Base-by-base conservation (phyloP, 1,140 invertebrate genomes). In the Solenopsis fugax region DNA sequence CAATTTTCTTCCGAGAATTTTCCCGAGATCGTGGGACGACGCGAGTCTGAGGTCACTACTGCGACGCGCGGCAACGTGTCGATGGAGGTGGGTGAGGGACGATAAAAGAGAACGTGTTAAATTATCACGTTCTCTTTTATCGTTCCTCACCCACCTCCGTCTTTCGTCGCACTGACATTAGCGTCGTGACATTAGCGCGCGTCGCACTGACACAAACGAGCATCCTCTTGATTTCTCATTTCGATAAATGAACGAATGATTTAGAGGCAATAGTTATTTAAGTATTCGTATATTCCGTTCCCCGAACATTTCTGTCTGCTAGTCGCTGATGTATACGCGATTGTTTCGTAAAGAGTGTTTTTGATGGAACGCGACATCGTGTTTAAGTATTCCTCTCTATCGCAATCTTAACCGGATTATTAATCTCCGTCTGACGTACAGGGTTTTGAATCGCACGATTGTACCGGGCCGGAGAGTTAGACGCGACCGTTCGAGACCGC, bases 91-190 rank as follows among this genome's bases (percentile, higher is more conserved):
- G 29, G 29, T 29, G 29, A 29, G 29, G 29, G 29, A 65, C n/a
- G n/a, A n/a, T n/a, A n/a, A n/a, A n/a, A n/a, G n/a, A n/a, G n/a
- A n/a, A n/a, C 65, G 73, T 76, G 65, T 89, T 89, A 89, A 78
- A 87, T 87, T 86, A 86, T 89, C 81, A 89, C 65, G 21, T 65
- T 87, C 76, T 71, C 78, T 89, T 48, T 75, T 73, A 72, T 89
- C 69, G 58, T 62, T 37, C 60, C 50, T 71, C 56, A 54, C 4
- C n/a, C 29, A 24, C 60, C 56, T 58, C 58, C 76, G 72, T 69
- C 88, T 89, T 81, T 89, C 84, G 52, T 89, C 88, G 54, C 41
- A 48, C 9, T 34, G 75, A n/a, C 76, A 24, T 58, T 48, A 29
- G 37, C 50, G 21, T 71, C 24, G 34, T 45, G 37, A 65, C 77